Percentiles rank a stretch among this genome's conserved stretches.
Conservation (phyloP, 2,113 vertebrate species). For the Proterorhinus semilunaris region DNA sequence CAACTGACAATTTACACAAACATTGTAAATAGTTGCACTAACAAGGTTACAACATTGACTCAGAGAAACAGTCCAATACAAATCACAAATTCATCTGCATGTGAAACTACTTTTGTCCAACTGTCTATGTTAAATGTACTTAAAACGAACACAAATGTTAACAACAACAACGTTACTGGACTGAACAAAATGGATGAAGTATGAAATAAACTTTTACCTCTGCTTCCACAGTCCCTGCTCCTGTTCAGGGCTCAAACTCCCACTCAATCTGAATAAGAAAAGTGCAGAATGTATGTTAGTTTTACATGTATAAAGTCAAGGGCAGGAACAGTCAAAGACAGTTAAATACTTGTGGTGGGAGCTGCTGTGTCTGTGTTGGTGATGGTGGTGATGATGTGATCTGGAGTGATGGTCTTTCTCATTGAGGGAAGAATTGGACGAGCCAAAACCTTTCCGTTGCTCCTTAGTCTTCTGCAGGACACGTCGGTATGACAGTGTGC, state of each 20-base stretch:
- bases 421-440: conserved; percentile 89
- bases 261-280: conserved; percentile 83
- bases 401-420: conserved; percentile 95
- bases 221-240: conserved; percentile 98
- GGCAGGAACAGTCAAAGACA: background rate
- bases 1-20: no score
- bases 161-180: background rate
- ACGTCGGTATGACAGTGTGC: conserved; percentile 94
- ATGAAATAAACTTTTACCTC: conserved; percentile 81
- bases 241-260: conserved; percentile 94
- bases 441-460: conserved; percentile 92
- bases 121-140: no score
- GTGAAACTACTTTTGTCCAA: no score
- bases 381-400: conserved; percentile 85
- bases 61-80: no score
- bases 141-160: background rate
- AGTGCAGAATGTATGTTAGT: background rate
- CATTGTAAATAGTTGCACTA: no score
- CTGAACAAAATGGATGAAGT: background rate
- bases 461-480: conserved; percentile 99
- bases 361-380: conserved; percentile 88
- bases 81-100: no score
- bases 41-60: no score
- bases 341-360: conserved; percentile 89
- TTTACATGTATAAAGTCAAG: background rate